A percentile compares a stretch with the other conserved stretches of the same genome.
Evolutionary conservation across 2,797 vertebrate species (phyloP).

Genomic region (Phyllotis vaccarum): DNA sequence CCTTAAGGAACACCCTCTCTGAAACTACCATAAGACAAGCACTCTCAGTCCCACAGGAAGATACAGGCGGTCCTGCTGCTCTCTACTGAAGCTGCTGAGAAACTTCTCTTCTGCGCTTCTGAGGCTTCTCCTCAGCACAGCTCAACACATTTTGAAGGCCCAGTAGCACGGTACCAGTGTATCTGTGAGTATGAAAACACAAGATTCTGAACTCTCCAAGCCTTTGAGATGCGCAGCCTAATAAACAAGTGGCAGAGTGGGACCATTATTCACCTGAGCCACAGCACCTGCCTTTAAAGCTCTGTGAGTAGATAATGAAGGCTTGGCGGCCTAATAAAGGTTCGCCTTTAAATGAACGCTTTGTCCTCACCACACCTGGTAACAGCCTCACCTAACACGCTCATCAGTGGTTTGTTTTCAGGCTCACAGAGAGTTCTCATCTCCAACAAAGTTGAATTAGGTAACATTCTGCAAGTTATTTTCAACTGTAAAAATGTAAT

Average conservation of each 20-base stretch:
- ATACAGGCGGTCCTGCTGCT: not conserved
- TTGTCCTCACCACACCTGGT: not conserved
- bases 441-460: constrained; percentile 21
- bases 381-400: constrained; percentile 19
- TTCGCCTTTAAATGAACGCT: not conserved
- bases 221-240: not conserved
- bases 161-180: not conserved
- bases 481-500: constrained; percentile 8
- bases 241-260: not conserved
- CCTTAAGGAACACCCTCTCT: constrained; percentile 22
- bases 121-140: constrained; percentile 23
- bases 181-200: constrained; percentile 48
- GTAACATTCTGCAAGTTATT: constrained; percentile 43
- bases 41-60: not conserved
- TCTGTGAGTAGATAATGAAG: not conserved
- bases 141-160: not conserved
- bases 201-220: not conserved
- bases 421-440: constrained; percentile 22
- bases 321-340: constrained; percentile 45
- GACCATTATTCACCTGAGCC: not conserved
- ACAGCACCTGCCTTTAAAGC: constrained; percentile 38
- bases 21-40: constrained; percentile 15
- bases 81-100: not conserved
- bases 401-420: not conserved
- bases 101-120: not conserved